Evolutionary conservation across 30 jellyfish, hydroid and myxozoan genomes (phyloP).

Genomic region (Hydractinia echinata): DNA sequence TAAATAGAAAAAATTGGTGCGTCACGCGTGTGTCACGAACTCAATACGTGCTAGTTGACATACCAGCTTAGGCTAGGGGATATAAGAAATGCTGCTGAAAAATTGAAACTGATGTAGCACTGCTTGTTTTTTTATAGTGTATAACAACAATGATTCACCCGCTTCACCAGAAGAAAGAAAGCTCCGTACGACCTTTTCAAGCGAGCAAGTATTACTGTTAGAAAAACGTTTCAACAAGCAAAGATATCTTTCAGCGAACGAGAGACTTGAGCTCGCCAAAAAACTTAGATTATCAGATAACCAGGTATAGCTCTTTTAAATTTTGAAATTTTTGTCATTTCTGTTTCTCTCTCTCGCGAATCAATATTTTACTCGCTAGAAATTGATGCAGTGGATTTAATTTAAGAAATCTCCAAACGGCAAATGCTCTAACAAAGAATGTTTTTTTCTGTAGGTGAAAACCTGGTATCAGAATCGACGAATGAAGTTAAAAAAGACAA

Average conservation of each 20-base stretch:
- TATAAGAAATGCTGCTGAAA: too few species aligned
- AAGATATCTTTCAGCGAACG: constrained; percentile 35
- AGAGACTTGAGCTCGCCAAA: constrained; percentile 36
- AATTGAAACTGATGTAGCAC: too few species aligned
- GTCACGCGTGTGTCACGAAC: too few species aligned
- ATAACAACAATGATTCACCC: neutral
- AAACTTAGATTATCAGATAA: constrained; percentile 28
- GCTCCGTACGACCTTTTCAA: constrained; percentile 40
- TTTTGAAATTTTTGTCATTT: neutral
- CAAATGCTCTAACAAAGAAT: neutral
- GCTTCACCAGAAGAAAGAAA: constrained; percentile 34
- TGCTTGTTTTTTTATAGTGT: neutral
- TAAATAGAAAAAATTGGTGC: too few species aligned
- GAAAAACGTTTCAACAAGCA: constrained; percentile 29
- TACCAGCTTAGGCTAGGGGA: too few species aligned
- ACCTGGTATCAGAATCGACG: constrained; percentile 56
- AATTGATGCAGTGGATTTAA: neutral
- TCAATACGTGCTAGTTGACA: too few species aligned
- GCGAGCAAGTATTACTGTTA: constrained; percentile 27
- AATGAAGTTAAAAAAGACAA: constrained; percentile 38
- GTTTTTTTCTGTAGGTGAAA: constrained; percentile 19
- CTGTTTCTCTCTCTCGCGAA: too few species aligned
- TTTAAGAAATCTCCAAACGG: neutral
- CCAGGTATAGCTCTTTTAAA: constrained; percentile 22
- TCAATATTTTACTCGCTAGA: neutral